Evolutionary conservation across 1,140 invertebrate genomes (phyloP).

Genomic region (Drosophila truncata): DNA sequence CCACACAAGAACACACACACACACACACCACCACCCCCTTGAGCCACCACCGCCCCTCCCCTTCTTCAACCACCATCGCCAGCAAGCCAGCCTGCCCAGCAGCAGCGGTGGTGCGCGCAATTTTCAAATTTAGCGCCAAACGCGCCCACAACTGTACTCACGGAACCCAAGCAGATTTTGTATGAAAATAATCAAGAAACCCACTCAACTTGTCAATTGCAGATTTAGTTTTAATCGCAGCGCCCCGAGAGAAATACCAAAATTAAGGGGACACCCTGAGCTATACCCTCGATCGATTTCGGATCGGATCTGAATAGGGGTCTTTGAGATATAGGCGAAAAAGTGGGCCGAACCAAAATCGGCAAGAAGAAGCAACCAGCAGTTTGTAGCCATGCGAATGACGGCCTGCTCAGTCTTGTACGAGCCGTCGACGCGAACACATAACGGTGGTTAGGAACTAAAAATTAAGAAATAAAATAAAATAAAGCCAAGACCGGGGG

Average conservation of each 20-base stretch:
- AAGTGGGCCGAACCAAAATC: constrained; percentile 32
- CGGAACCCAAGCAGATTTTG: constrained; percentile 83
- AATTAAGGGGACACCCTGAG: constrained; percentile 41
- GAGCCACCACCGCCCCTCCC: constrained; percentile 10
- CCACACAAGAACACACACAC: constrained; percentile 27
- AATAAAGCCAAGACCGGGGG: constrained; percentile 37
- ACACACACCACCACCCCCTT: constrained; percentile 1
- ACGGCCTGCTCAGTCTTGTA: constrained; percentile 79
- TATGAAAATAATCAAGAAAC: constrained; percentile 85
- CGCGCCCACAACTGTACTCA: constrained; percentile 77
- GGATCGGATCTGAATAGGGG: constrained; percentile 53
- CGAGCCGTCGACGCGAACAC: constrained; percentile 82
- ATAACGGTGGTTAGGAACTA: constrained; percentile 80
- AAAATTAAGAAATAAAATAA: constrained; percentile 20
- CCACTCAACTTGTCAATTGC: constrained; percentile 76
- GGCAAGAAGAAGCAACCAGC: constrained; percentile 53
- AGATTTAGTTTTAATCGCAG: constrained; percentile 65
- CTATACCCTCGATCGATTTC: constrained; percentile 31
- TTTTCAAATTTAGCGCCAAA: constrained; percentile 85
- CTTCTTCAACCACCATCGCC: constrained; percentile 8
- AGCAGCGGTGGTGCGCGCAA: constrained; percentile 56
- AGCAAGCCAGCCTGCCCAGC: constrained; percentile 13
- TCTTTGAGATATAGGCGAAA: constrained; percentile 40
- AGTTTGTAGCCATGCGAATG: constrained; percentile 61
- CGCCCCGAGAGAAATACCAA: constrained; percentile 22